A percentile compares a stretch with the other conserved stretches of the same genome.
phyloP scores from a whole-genome alignment of 2,797 vertebrate species.

The Pagetopsis macropterus region DNA sequence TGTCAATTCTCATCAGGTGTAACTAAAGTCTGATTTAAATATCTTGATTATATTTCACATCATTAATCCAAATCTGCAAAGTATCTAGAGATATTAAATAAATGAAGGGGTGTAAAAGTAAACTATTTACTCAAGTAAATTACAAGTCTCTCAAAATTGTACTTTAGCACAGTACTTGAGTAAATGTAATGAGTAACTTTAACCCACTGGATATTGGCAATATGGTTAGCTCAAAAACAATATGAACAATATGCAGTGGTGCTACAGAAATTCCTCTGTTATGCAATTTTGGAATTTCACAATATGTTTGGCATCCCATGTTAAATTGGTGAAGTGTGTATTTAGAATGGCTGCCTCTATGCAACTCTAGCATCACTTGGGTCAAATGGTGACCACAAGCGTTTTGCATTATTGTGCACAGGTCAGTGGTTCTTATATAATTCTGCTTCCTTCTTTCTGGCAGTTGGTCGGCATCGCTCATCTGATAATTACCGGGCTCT shows the following conservation, averaged over 20 bases:
- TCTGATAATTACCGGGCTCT: conserved; percentile 66
- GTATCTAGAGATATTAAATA: no score
- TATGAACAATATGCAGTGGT: not conserved
- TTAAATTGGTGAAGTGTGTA: conserved; percentile 5
- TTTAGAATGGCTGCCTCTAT: conserved; percentile 5
- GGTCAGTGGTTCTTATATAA: conserved; percentile 49
- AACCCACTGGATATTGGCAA: not conserved
- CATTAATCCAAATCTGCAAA: no score
- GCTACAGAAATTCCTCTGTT: not conserved
- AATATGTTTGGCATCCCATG: not conserved
- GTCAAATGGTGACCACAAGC: conserved; percentile 21
- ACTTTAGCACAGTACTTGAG: no score
- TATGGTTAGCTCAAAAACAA: not conserved
- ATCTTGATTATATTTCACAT: no score
- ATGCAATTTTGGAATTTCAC: not conserved
- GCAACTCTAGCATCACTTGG: not conserved
- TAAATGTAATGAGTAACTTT: no score
- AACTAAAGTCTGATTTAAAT: no score
- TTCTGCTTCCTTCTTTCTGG: conserved; percentile 40
- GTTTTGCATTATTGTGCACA: conserved; percentile 22
- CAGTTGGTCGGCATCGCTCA: conserved; percentile 66
- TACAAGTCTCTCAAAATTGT: no score
- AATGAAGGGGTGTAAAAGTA: no score
- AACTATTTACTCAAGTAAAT: no score
- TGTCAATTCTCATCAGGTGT: no score